phyloP scores from a whole-genome alignment of 2,113 vertebrate genomes.

The Poeciliopsis turrubarensis region DNA sequence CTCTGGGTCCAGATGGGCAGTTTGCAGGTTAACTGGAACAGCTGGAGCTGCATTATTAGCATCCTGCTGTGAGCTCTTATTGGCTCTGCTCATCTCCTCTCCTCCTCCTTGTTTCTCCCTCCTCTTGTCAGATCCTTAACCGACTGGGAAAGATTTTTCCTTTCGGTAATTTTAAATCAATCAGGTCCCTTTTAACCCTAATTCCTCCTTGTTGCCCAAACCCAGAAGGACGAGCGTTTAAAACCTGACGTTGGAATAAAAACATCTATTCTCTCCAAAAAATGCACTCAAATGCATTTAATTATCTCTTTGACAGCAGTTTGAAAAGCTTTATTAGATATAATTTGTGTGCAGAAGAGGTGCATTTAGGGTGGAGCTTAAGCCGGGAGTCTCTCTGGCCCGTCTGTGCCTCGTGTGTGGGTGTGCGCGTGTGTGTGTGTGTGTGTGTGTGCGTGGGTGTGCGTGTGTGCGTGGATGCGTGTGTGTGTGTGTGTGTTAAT shows the following conservation, averaged over 20 bases:
- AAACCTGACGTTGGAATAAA: background rate
- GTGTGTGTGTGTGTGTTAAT: constrained; percentile 24
- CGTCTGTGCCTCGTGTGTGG: constrained; percentile 25
- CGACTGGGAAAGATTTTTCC: background rate
- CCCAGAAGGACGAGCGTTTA: background rate
- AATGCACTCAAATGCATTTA: background rate
- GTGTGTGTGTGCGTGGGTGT: constrained; percentile 24
- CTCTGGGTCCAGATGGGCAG: constrained; percentile 98
- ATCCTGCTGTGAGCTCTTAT: constrained; percentile 98
- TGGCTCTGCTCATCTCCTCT: constrained; percentile 85
- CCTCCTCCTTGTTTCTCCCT: constrained; percentile 42
- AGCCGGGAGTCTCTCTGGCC: constrained; percentile 53
- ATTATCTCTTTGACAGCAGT: background rate
- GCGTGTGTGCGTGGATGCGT: constrained; percentile 23
- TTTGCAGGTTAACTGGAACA: constrained; percentile 99
- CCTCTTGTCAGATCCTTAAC: constrained; percentile 48
- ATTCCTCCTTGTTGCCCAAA: too few relatives aligned
- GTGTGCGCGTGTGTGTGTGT: constrained; percentile 17
- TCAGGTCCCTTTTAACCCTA: background rate
- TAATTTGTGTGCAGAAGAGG: constrained; percentile 32
- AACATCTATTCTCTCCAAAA: background rate
- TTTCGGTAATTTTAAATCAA: background rate
- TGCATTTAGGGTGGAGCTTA: constrained; percentile 41
- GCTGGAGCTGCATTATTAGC: constrained; percentile 99
- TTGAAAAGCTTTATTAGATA: constrained; percentile 31